Base-by-base conservation (phyloP, 2,797 vertebrate species). In the Diceros bicornis region DNA sequence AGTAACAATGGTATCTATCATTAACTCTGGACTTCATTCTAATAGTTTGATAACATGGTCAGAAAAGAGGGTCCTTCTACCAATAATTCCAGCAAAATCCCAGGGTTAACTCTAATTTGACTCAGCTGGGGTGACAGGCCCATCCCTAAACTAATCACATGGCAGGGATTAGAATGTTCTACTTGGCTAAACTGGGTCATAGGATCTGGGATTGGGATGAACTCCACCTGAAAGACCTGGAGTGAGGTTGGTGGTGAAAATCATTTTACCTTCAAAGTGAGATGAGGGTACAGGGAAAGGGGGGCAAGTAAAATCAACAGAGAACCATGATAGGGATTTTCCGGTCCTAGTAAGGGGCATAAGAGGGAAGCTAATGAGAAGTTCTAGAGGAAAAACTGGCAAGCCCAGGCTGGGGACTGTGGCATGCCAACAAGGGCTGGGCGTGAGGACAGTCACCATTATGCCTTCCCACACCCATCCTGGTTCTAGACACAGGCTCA, bases 61-160 rank as follows among this genome's bases (percentile, higher is more conserved):
- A 93, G 66, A 86, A 91, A 75, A 77, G 37, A 71, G 25, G 9
- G 12, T 41, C 18, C 44, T 92, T 78, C 47, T 72, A 3, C n/a
- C 18, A 85, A 2, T 89, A 96, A 96, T 83, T 92, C 37, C 32
- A 93, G 13, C 44, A 32, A 62, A 90, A 92, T 62, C 20, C 32
- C n/a, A 47, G 37, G 3, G 91, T 64, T 52, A 62, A 78, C 29
- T 68, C 34, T 81, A 34, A 69, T 95, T 85, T 32, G 8, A 89
- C 37, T 82, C 61, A 34, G 7, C 92, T 44, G 89, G 57, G n/a
- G 55, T 55, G 62, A 41, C 12, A 89, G 18, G 57, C 27, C 41
- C 29, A 71, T 81, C 52, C 13, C 17, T 14, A 75, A 91, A 83
- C 4, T 59, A 47, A 64, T 91, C 29, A 16, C 29, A 4, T 85